Evolutionary conservation across 2,888 invertebrate genomes (phyloP).

Genomic region (Augochlorella aurata): DNA sequence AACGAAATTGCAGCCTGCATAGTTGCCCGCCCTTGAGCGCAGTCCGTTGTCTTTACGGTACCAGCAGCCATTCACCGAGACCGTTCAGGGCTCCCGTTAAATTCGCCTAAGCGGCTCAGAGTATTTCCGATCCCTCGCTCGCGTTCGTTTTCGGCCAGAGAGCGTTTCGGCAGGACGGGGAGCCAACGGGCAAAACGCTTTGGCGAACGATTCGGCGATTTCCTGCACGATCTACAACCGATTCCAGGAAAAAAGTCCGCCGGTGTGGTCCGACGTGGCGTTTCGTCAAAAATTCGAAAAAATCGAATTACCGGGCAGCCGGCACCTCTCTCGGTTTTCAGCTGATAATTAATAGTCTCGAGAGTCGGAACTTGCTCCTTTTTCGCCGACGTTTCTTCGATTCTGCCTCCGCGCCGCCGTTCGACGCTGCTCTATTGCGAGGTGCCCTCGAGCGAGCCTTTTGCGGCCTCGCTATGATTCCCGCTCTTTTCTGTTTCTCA

Average conservation of each 20-base stretch:
- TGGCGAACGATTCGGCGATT: slow-evolving; percentile 40
- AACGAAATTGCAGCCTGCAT: neutral
- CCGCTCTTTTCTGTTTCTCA: neutral
- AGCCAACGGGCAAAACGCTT: slow-evolving; percentile 1
- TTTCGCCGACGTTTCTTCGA: neutral
- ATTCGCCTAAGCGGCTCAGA: slow-evolving; percentile 22
- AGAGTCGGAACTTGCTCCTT: slow-evolving; percentile 15
- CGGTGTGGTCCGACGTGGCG: slow-evolving; percentile 38
- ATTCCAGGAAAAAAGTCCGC: slow-evolving; percentile 52
- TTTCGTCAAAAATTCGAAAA: slow-evolving; percentile 19
- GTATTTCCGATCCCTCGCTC: neutral
- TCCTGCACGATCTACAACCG: slow-evolving; percentile 60
- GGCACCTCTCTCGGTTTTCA: slow-evolving; percentile 15
- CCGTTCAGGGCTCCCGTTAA: slow-evolving; percentile 28
- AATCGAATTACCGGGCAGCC: neutral
- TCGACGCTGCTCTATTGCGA: neutral
- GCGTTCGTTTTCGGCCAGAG: slow-evolving; percentile 1
- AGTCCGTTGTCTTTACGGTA: slow-evolving; percentile 27
- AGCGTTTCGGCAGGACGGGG: neutral
- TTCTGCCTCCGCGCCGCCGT: neutral
- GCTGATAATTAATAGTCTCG: slow-evolving; percentile 49
- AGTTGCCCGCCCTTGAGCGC: slow-evolving; percentile 23
- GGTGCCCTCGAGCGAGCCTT: neutral
- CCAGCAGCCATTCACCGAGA: slow-evolving; percentile 20
- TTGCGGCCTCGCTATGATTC: neutral